phyloP scores from a whole-genome alignment of 1,140 invertebrate species.

The Bursaphelenchus mucronatus region DNA sequence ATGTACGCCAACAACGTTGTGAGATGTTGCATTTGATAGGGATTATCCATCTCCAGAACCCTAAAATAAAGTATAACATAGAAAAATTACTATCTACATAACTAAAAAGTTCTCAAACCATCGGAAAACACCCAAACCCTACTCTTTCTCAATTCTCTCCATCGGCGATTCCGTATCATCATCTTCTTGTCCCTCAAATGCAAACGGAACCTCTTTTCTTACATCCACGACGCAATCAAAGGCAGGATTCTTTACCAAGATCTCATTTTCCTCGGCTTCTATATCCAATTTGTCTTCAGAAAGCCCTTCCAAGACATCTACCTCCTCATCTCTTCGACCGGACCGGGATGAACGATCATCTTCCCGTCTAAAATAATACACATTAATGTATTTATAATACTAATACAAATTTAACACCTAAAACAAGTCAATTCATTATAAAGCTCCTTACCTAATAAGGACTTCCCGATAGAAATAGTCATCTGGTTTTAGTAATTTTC shows the following conservation, averaged over 20 bases:
- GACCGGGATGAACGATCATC: background rate
- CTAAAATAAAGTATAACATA: background rate
- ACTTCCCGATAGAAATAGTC: slow-evolving; percentile 34
- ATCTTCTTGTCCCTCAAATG: slow-evolving; percentile 18
- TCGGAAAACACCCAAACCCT: background rate
- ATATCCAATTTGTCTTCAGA: background rate
- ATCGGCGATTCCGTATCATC: slow-evolving; percentile 6
- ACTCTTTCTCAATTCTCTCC: background rate
- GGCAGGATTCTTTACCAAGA: slow-evolving; percentile 25
- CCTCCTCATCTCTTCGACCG: slow-evolving; percentile 12
- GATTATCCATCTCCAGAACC: slow-evolving; percentile 7
- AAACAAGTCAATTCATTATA: background rate
- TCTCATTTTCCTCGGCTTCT: slow-evolving; percentile 20
- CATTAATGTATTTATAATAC: background rate
- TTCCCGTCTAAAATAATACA: background rate
- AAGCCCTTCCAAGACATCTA: slow-evolving; percentile 17
- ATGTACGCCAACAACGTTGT: slow-evolving; percentile 26
- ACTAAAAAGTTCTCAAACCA: background rate
- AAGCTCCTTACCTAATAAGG: slow-evolving; percentile 20
- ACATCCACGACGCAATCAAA: slow-evolving; percentile 24
- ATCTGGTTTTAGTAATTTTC: background rate
- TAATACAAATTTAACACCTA: slow-evolving; percentile 3
- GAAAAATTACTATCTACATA: background rate
- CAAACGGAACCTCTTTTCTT: slow-evolving; percentile 1
- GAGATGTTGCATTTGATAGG: slow-evolving; percentile 15